A percentile compares a stretch with the other conserved stretches of the same genome.
Conservation (phyloP, 2,888 invertebrate species). For the Conchocele bisecta region DNA sequence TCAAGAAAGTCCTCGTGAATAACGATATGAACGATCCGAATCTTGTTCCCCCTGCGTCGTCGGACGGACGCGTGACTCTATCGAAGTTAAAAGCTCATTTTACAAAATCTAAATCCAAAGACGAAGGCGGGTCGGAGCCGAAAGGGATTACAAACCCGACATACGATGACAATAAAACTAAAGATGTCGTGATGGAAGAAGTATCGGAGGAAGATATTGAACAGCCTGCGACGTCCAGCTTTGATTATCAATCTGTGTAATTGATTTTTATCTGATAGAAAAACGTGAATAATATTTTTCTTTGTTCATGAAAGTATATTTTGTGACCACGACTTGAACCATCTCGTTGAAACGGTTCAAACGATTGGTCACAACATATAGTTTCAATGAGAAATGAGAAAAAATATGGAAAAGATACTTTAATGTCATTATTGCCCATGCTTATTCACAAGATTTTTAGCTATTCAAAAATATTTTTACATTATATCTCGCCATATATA, state of each 20-base stretch:
- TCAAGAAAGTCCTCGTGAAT: constrained; percentile 64
- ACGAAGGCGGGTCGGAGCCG: constrained; percentile 27
- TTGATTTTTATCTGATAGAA: too few species aligned
- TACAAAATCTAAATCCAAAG: constrained; percentile 59
- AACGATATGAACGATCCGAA: constrained; percentile 66
- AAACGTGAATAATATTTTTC: too few species aligned
- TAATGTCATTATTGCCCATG: too few species aligned
- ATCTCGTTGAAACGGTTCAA: too few species aligned
- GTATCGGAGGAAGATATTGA: constrained; percentile 47
- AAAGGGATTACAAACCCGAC: constrained; percentile 60
- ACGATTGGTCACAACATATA: too few species aligned
- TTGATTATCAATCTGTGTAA: constrained; percentile 29
- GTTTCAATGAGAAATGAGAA: too few species aligned
- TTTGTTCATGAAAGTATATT: too few species aligned
- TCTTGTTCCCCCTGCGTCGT: constrained; percentile 18
- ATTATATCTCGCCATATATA: too few species aligned
- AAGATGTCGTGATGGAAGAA: constrained; percentile 48
- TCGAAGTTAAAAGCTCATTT: constrained; percentile 67
- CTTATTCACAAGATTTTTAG: too few species aligned
- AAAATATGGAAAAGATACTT: too few species aligned
- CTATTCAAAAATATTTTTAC: too few species aligned
- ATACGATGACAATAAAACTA: constrained; percentile 49
- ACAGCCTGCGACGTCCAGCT: constrained; percentile 31
- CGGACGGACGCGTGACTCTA: constrained; percentile 62
- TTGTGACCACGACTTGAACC: too few species aligned